Percentiles rank a stretch among this genome's conserved stretches.
These are phyloP conservation scores for Anneissia japonica DNA, from an alignment of 35 echinoderm and acorn worm genomes.

Conservation along the genomic window DNA sequence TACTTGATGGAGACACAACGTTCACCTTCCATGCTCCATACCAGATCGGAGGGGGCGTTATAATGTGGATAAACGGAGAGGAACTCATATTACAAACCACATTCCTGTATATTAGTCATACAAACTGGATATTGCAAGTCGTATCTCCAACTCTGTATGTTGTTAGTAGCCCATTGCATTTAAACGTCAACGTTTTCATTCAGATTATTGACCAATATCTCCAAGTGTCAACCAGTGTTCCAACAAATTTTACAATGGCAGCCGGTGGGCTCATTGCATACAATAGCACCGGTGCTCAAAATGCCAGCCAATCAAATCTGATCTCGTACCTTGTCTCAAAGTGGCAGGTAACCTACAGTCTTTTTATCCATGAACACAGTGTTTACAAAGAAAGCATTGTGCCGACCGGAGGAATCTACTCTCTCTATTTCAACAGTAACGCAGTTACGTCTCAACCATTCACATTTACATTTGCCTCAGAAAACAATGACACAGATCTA, in stretches of 20 bases:
- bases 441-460: conserved; percentile 43
- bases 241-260: conserved; percentile 14
- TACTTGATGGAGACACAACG: not conserved
- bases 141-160: not conserved
- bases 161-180: conserved; percentile 2
- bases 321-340: conserved; percentile 3
- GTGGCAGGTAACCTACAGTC: conserved; percentile 65
- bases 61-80: conserved; percentile 59
- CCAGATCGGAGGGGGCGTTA: conserved; percentile 8
- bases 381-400: conserved; percentile 9
- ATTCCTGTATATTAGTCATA: not conserved
- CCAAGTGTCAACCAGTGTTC: conserved; percentile 26
- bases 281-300: conserved; percentile 8
- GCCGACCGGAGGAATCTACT: conserved; percentile 55
- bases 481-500: not conserved
- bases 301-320: not conserved
- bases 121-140: conserved; percentile 40
- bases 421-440: conserved; percentile 42
- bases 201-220: conserved; percentile 44
- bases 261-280: conserved; percentile 72
- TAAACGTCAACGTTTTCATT: conserved; percentile 20
- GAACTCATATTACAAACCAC: conserved; percentile 4
- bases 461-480: not conserved
- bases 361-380: conserved; percentile 50
- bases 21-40: conserved; percentile 69